Evolutionary conservation across 2,888 invertebrate species (phyloP).

Genomic region (Ochlodes sylvanus): DNA sequence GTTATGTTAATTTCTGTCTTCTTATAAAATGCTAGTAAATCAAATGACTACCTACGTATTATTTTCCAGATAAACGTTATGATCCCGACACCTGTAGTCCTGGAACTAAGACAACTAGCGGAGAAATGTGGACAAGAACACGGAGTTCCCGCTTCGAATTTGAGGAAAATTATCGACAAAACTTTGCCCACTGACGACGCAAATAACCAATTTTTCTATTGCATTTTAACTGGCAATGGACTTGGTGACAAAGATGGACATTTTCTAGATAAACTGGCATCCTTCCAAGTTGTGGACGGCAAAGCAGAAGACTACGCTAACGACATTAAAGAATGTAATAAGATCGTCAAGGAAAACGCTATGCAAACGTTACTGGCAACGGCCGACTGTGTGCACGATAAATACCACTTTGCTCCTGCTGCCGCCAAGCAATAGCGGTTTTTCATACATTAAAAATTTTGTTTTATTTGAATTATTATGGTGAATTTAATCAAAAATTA

Average conservation of each 20-base stretch:
- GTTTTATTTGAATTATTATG: too few species aligned
- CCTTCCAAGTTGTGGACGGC: conserved; percentile 2
- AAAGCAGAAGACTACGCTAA: background rate
- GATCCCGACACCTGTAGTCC: background rate
- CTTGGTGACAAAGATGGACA: conserved; percentile 20
- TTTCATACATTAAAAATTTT: too few species aligned
- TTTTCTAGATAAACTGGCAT: conserved; percentile 9
- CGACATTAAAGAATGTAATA: conserved; percentile 13
- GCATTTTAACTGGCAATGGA: conserved; percentile 6
- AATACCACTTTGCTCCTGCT: background rate
- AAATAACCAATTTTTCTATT: conserved; percentile 1
- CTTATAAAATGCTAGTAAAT: too few species aligned
- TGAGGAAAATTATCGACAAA: conserved; percentile 23
- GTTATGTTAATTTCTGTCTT: too few species aligned
- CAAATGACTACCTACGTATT: too few species aligned
- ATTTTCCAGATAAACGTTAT: conserved; percentile 6
- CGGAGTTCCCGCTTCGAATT: conserved; percentile 8
- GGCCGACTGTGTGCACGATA: conserved; percentile 29
- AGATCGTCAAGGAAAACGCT: background rate
- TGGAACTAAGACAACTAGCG: background rate
- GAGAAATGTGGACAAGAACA: conserved; percentile 12
- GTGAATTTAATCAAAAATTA: too few species aligned
- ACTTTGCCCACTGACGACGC: conserved; percentile 1
- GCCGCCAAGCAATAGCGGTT: background rate
- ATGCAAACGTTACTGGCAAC: conserved; percentile 18